These are phyloP conservation scores for Corydoras sp. DNA, from an alignment of 2,113 vertebrate species.

Conservation along the genomic window DNA sequence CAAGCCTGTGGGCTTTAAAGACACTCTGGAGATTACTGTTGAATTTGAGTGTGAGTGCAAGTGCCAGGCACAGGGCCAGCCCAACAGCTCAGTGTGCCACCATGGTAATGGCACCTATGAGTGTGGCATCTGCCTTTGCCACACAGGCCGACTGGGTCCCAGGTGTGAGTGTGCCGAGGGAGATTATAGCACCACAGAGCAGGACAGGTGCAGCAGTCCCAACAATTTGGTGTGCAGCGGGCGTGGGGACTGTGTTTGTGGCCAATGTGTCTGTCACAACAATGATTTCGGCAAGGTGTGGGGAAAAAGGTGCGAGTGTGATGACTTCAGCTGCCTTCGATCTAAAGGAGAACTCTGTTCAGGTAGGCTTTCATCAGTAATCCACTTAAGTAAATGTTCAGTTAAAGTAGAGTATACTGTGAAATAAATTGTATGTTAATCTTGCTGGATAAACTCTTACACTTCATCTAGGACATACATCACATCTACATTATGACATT, in stretches of 20 bases:
- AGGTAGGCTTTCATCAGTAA: constrained; percentile 56
- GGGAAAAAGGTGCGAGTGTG: constrained; percentile 92
- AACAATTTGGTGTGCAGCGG: constrained; percentile 74
- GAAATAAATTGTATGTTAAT: no score
- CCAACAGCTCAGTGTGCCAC: constrained; percentile 71
- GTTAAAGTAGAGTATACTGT: no score
- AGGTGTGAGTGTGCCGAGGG: constrained; percentile 90
- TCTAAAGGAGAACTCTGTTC: constrained; percentile 95
- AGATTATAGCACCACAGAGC: constrained; percentile 76
- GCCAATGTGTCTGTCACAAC: constrained; percentile 89
- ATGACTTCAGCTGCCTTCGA: constrained; percentile 94
- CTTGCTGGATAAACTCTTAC: no score
- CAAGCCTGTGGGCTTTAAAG: constrained; percentile 94
- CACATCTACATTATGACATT: no score
- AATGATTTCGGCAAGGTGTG: constrained; percentile 89
- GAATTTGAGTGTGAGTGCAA: constrained; percentile 80
- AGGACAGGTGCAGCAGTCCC: constrained; percentile 78
- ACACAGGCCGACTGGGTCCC: constrained; percentile 78
- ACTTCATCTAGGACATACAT: no score
- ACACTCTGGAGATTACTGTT: constrained; percentile 77
- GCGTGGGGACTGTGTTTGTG: constrained; percentile 87
- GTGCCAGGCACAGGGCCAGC: constrained; percentile 70
- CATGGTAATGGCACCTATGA: constrained; percentile 83
- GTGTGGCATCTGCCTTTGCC: constrained; percentile 87
- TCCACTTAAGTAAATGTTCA: no score